Evolutionary conservation across 2,888 invertebrate genomes (phyloP).

Genomic region (Alentia gelatinosa): DNA sequence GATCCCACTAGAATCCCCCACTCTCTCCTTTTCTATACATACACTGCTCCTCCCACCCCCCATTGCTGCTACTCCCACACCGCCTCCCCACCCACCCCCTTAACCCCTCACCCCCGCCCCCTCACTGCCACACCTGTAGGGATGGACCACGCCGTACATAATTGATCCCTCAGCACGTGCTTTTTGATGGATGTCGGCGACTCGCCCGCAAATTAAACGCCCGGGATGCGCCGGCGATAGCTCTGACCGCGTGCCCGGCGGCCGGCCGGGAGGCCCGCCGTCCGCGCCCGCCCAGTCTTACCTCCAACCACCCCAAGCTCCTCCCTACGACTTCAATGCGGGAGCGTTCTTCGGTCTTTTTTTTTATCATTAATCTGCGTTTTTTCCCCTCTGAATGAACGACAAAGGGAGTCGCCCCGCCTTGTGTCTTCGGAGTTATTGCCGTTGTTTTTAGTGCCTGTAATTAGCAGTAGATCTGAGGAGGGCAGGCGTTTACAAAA

Average conservation of each 20-base stretch:
- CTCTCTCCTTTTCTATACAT: too few relatives aligned
- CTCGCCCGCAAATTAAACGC: neutral
- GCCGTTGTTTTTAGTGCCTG: neutral
- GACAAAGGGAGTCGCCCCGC: neutral
- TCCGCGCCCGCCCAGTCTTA: too few relatives aligned
- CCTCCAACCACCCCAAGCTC: too few relatives aligned
- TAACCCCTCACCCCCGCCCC: neutral
- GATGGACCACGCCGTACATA: neutral
- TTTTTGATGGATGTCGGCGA: neutral
- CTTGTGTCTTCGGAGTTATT: neutral
- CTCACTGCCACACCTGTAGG: neutral
- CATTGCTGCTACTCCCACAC: too few relatives aligned
- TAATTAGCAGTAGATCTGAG: neutral
- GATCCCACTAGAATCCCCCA: too few relatives aligned
- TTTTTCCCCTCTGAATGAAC: too few relatives aligned
- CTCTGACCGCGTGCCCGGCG: neutral
- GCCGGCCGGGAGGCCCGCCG: neutral
- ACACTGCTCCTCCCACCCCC: too few relatives aligned
- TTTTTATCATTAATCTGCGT: too few relatives aligned
- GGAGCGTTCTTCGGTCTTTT: constrained; percentile 1
- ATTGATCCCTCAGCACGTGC: neutral
- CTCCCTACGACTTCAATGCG: too few relatives aligned
- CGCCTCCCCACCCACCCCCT: neutral
- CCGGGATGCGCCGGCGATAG: neutral
- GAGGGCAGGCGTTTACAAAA: neutral